These are phyloP conservation scores for Suillia variegata DNA, from an alignment of 2,888 invertebrate genomes.

Conservation along the genomic window DNA sequence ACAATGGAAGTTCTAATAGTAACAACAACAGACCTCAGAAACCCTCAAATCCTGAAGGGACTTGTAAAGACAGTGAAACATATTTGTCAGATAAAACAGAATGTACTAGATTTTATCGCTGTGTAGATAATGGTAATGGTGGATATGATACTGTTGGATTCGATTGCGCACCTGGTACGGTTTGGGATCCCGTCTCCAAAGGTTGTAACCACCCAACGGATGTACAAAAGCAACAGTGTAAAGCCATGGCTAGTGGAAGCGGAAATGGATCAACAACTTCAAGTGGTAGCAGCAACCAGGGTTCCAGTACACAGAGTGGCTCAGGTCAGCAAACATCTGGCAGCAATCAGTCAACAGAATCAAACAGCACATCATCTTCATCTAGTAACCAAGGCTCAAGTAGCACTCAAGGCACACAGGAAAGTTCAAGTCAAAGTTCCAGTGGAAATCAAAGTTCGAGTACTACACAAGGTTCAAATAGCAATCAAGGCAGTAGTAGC, in stretches of 20 bases:
- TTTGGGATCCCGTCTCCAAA: slow-evolving; percentile 64
- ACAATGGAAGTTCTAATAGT: slow-evolving; percentile 21
- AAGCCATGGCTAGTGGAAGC: slow-evolving; percentile 41
- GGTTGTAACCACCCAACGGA: slow-evolving; percentile 56
- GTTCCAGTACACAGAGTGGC: slow-evolving; percentile 9
- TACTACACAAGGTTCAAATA: slow-evolving; percentile 10
- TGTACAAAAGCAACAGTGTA: slow-evolving; percentile 52
- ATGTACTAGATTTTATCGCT: slow-evolving; percentile 72
- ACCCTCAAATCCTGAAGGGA: slow-evolving; percentile 51
- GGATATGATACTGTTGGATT: slow-evolving; percentile 68
- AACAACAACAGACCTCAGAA: slow-evolving; percentile 31
- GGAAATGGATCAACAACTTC: slow-evolving; percentile 16
- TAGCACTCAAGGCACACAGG: slow-evolving; percentile 8
- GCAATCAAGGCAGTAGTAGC: slow-evolving; percentile 18
- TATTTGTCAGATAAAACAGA: slow-evolving; percentile 60
- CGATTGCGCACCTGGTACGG: slow-evolving; percentile 70
- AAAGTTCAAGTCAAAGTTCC: slow-evolving; percentile 3
- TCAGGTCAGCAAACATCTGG: slow-evolving; percentile 10
- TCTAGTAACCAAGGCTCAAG: slow-evolving; percentile 30
- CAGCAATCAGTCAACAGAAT: slow-evolving; percentile 21
- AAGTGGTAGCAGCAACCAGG: not conserved
- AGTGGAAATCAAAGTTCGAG: slow-evolving; percentile 13
- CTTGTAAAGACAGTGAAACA: slow-evolving; percentile 60
- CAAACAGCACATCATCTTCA: slow-evolving; percentile 9
- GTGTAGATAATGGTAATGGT: slow-evolving; percentile 68